A percentile compares a stretch with the other conserved stretches of the same genome.
These are phyloP conservation scores for Lepidurus couesii DNA, from an alignment of 1,140 invertebrate genomes.

Conservation along the genomic window DNA sequence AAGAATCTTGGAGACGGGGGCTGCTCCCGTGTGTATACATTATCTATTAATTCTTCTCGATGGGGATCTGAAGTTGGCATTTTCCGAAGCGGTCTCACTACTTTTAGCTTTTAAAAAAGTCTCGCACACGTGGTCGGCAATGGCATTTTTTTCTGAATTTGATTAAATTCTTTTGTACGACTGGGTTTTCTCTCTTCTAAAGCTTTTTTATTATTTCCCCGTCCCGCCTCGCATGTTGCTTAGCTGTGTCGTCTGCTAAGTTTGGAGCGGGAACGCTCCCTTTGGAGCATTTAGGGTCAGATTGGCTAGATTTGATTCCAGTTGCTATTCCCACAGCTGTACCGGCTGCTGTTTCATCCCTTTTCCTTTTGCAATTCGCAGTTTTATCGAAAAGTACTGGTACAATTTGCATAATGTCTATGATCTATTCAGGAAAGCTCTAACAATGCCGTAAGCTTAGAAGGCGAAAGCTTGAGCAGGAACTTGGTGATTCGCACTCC, in stretches of 20 bases:
- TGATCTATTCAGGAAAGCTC: background rate
- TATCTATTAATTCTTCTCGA: no score
- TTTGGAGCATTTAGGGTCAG: constrained; percentile 8
- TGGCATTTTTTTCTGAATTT: background rate
- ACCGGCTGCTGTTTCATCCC: background rate
- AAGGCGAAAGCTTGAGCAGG: background rate
- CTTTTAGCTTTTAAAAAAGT: background rate
- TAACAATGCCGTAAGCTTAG: constrained; percentile 1
- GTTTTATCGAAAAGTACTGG: background rate
- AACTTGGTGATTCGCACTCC: constrained; percentile 2
- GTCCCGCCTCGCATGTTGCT: background rate
- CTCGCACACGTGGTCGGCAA: background rate
- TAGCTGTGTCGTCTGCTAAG: background rate
- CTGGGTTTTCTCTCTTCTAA: background rate
- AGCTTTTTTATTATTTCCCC: background rate
- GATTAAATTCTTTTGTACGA: background rate
- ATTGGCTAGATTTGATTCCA: constrained; percentile 2
- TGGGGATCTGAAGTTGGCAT: no score
- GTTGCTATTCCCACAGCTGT: constrained; percentile 13
- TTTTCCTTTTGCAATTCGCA: background rate
- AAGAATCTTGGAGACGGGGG: background rate
- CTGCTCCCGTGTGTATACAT: no score
- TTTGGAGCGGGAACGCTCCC: background rate
- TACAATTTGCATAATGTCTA: background rate
- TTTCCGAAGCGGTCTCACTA: background rate